Base-by-base conservation (phyloP, 2,113 vertebrate genomes). In the Brachypteracias leptosomus region DNA sequence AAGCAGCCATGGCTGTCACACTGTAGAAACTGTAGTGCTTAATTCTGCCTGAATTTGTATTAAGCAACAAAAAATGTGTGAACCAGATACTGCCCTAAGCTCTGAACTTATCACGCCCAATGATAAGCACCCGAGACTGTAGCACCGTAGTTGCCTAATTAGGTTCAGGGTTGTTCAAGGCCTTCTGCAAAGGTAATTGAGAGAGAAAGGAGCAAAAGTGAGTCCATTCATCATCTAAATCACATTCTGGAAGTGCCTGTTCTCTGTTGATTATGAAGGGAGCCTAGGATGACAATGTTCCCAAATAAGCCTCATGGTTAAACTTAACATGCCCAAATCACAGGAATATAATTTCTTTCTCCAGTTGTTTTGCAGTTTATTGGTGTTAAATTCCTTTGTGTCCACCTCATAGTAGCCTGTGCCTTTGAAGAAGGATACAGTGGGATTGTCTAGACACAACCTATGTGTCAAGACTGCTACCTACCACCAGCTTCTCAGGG, bases 31-130 rank as follows among this genome's bases (percentile, higher is more conserved):
- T 68, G 36, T 52, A 57, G 52, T 65, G 57, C 78, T 95, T 84
- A 35, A 78, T 90, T 91, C 76, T 85, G 38, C 73, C 65, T 85
- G 93, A 89, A 72, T 92, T 92, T 92, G 73, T 90, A 44, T 40
- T 78, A 71, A 90, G 63, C 51, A 76, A 33, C n/a, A 93, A 90
- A 94, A n/a, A 88, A 10, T 2, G 2, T 11, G 38, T 89, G 72
- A 86, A 77, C 4, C 77, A 84, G 40, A 1, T 65, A 72, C 47
- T 91, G 68, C 70, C 35, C 73, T 84, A 42, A 92, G 73, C 52
- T 52, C 93, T 89, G 84, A 92, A 93, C 73, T 92, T 72, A 13
- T 52, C 73, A 52, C 33, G 84, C 24, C 26, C 52, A 22, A 21
- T 61, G 61, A 35, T 42, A 81, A 89, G 25, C 36, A 40, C 25